phyloP scores from a whole-genome alignment of 2,888 invertebrate genomes.

The Neuroscelio doddi region DNA sequence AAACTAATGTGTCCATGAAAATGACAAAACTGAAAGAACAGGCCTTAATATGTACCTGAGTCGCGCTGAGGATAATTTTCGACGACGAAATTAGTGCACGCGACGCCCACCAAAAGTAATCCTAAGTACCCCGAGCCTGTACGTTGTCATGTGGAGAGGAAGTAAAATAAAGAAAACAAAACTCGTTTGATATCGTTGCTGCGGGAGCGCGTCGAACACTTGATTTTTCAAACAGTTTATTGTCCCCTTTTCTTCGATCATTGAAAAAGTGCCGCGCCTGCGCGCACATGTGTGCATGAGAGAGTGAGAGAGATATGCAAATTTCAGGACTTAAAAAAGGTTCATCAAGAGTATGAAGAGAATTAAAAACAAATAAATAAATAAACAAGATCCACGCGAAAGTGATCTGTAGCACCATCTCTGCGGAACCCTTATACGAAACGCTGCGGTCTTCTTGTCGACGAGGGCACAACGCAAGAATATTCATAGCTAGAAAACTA shows the following conservation, averaged over 20 bases:
- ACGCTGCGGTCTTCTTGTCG: slow-evolving; percentile 28
- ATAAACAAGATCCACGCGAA: slow-evolving; percentile 49
- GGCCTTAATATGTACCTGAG: slow-evolving; percentile 69
- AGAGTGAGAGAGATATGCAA: slow-evolving; percentile 42
- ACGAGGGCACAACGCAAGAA: slow-evolving; percentile 59
- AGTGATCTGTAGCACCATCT: slow-evolving; percentile 56
- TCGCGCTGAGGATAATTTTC: slow-evolving; percentile 58
- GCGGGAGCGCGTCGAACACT: slow-evolving; percentile 37
- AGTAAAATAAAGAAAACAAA: slow-evolving; percentile 17
- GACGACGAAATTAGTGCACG: slow-evolving; percentile 43
- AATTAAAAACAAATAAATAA: slow-evolving; percentile 33
- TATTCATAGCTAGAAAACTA: slow-evolving; percentile 30
- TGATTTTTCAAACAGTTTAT: slow-evolving; percentile 39
- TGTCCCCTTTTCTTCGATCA: slow-evolving; percentile 15
- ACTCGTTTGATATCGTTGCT: slow-evolving; percentile 44
- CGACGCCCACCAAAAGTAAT: slow-evolving; percentile 55
- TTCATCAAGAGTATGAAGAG: slow-evolving; percentile 33
- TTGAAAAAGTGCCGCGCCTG: slow-evolving; percentile 34
- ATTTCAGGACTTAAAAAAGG: slow-evolving; percentile 43
- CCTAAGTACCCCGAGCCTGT: slow-evolving; percentile 48
- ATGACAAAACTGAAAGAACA: slow-evolving; percentile 52
- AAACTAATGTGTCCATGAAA: slow-evolving; percentile 26
- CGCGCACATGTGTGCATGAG: slow-evolving; percentile 34
- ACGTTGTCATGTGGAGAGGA: slow-evolving; percentile 19
- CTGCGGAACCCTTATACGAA: slow-evolving; percentile 30